Conservation (phyloP, 2,797 vertebrate species). For the Microctenopoma lineatum region DNA sequence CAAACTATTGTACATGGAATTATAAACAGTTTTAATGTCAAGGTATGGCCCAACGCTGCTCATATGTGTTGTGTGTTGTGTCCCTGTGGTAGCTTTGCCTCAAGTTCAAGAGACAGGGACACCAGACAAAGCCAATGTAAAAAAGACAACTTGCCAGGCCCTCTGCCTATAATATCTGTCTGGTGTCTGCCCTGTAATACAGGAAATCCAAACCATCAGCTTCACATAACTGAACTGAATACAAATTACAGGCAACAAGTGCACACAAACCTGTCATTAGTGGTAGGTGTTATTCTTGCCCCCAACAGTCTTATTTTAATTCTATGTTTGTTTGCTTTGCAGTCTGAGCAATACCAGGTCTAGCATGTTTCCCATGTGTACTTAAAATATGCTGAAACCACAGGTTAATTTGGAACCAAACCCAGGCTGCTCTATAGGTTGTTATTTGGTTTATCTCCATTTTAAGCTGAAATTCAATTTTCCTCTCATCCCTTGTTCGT, state of each 20-base stretch:
- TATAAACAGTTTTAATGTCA: not conserved
- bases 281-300: constrained; percentile 79
- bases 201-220: constrained; percentile 76
- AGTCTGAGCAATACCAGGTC: constrained; percentile 71
- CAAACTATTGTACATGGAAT: constrained; percentile 3
- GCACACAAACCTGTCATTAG: constrained; percentile 75
- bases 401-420: constrained; percentile 39
- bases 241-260: constrained; percentile 79
- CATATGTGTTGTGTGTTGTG: constrained; percentile 21
- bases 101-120: constrained; percentile 39
- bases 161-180: constrained; percentile 75
- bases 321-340: constrained; percentile 73
- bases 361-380: constrained; percentile 47
- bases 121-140: constrained; percentile 60
- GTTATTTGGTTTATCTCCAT: constrained; percentile 14
- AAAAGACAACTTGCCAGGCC: constrained; percentile 61
- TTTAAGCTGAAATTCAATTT: constrained; percentile 14
- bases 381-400: constrained; percentile 56
- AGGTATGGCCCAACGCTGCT: not conserved
- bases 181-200: constrained; percentile 81
- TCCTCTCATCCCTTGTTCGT: constrained; percentile 13
- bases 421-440: constrained; percentile 18
- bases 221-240: constrained; percentile 68
- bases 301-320: constrained; percentile 76
- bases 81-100: constrained; percentile 36